Evolutionary conservation across 2,113 vertebrate genomes (phyloP).

Genomic region (Saccopteryx bilineata): DNA sequence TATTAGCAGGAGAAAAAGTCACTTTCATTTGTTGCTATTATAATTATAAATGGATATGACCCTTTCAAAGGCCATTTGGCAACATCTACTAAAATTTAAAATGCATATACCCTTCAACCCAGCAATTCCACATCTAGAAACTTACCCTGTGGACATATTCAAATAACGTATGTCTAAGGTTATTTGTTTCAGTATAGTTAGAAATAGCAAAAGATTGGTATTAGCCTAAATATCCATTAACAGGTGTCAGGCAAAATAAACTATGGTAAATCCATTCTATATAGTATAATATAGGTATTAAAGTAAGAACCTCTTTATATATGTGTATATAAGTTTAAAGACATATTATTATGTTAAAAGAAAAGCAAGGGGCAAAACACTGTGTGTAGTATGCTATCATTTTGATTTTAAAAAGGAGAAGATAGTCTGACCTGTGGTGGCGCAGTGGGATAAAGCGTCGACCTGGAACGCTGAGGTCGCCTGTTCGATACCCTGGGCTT

Average conservation of each 20-base stretch:
- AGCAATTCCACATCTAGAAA: background rate
- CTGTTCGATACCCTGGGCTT: too few species aligned
- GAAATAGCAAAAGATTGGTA: slow-evolving; percentile 1
- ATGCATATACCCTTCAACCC: background rate
- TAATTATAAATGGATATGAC: background rate
- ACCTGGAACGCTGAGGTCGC: too few species aligned
- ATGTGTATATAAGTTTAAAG: background rate
- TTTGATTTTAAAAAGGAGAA: background rate
- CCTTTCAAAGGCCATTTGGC: background rate
- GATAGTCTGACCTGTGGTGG: too few species aligned
- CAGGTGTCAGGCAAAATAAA: slow-evolving; percentile 7
- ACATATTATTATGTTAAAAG: background rate
- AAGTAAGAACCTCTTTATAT: background rate
- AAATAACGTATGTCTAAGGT: background rate
- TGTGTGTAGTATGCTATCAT: background rate
- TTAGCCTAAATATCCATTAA: background rate
- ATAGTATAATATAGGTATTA: background rate
- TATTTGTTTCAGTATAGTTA: background rate
- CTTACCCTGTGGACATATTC: background rate
- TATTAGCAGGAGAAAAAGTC: background rate
- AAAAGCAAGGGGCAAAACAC: background rate
- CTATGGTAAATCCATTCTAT: background rate
- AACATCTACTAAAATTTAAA: slow-evolving; percentile 11
- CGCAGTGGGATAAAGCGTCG: too few species aligned
- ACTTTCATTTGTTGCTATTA: background rate